These are phyloP conservation scores for Aphelenchoides besseyi DNA, from an alignment of 1,140 invertebrate species.

Conservation along the genomic window DNA sequence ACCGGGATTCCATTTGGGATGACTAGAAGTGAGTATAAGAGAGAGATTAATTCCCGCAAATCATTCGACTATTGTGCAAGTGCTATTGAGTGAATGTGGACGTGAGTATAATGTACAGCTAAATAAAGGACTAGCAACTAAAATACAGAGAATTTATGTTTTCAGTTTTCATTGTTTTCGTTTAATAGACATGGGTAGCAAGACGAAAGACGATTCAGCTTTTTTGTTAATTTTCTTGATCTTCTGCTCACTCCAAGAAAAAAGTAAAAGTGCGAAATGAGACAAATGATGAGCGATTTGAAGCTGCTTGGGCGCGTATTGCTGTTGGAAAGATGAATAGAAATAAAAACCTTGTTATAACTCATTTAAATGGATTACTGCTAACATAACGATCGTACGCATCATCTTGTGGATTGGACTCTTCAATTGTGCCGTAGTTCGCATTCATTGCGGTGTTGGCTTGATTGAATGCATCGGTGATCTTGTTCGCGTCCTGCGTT, in stretches of 20 bases:
- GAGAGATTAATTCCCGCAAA: too few species aligned
- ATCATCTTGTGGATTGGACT: conserved; percentile 34
- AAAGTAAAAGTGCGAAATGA: too few species aligned
- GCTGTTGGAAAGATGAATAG: background rate
- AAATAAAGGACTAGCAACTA: too few species aligned
- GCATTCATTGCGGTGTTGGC: conserved; percentile 36
- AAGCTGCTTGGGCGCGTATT: conserved; percentile 11
- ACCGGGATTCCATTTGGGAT: background rate
- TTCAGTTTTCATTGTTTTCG: conserved; percentile 1
- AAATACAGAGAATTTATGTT: too few species aligned
- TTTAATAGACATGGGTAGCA: conserved; percentile 8
- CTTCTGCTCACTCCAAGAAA: background rate
- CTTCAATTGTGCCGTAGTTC: conserved; percentile 46
- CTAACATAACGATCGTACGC: conserved; percentile 41
- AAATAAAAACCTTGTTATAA: background rate
- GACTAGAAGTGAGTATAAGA: conserved; percentile 4
- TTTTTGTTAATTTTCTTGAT: background rate
- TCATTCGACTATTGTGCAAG: too few species aligned
- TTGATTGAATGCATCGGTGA: conserved; percentile 49
- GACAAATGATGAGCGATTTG: too few species aligned
- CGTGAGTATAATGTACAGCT: too few species aligned
- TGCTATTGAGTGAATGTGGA: too few species aligned
- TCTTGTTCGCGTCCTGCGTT: conserved; percentile 34
- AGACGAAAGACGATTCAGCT: conserved; percentile 9
- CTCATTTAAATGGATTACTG: conserved; percentile 22